phyloP scores from a whole-genome alignment of 2,797 vertebrate genomes.

The Leucoraja ocellata region DNA sequence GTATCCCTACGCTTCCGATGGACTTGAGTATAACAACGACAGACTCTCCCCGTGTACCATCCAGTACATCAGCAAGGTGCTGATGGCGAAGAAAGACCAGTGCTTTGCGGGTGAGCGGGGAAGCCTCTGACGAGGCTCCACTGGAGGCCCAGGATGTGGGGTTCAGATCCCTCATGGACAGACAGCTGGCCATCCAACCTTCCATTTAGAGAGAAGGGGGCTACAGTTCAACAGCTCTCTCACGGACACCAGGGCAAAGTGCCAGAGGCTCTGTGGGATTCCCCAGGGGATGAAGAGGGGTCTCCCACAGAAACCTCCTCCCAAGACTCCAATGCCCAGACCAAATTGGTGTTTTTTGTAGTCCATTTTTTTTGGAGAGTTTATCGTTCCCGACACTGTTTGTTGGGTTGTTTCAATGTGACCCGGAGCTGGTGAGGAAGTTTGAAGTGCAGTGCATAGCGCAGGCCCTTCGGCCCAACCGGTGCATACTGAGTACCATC shows the following conservation, averaged over 20 bases:
- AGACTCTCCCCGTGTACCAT: slow-evolving; percentile 69
- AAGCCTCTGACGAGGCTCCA: neutral
- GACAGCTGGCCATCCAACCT: neutral
- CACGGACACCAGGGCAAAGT: neutral
- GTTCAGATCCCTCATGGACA: neutral
- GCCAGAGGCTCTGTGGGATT: neutral
- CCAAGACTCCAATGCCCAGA: neutral
- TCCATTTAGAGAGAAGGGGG: neutral
- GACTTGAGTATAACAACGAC: slow-evolving; percentile 66
- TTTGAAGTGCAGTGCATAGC: neutral
- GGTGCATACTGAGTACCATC: too few species aligned
- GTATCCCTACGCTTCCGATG: slow-evolving; percentile 64
- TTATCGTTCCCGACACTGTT: neutral
- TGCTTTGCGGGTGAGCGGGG: slow-evolving; percentile 68
- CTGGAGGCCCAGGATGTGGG: neutral
- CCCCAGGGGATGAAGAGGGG: too few species aligned
- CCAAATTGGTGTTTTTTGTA: neutral
- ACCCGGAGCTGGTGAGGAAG: neutral
- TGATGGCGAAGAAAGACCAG: slow-evolving; percentile 64
- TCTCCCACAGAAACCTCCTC: neutral
- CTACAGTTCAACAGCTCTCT: neutral
- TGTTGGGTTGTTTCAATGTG: too few species aligned
- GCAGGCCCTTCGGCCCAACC: too few species aligned
- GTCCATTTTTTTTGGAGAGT: neutral
- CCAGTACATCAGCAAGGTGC: slow-evolving; percentile 52